A percentile compares a stretch with the other conserved stretches of the same genome.
Evolutionary conservation across 2,888 invertebrate genomes (phyloP).

Genomic region (Coleophora deauratella): DNA sequence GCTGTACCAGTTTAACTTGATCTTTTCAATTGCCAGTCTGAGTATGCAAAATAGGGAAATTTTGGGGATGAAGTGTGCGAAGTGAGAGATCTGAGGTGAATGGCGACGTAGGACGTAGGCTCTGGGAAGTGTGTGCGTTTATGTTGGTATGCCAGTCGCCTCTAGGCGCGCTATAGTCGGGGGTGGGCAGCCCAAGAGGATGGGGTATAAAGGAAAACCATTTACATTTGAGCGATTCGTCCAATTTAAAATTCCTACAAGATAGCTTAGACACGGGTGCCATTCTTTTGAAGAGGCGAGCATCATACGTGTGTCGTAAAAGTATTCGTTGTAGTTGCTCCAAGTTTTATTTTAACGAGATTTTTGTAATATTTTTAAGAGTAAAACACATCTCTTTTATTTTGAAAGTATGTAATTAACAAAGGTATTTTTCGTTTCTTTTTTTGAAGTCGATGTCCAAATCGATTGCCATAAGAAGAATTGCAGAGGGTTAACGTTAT

Average conservation of each 20-base stretch:
- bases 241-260: slow-evolving; percentile 76
- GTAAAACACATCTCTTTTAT: no score
- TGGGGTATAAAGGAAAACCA: slow-evolving; percentile 76
- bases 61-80: slow-evolving; percentile 52
- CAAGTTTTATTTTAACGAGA: slow-evolving; percentile 39
- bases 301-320: slow-evolving; percentile 44
- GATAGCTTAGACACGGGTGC: slow-evolving; percentile 73
- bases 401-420: no score
- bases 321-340: slow-evolving; percentile 31
- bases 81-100: slow-evolving; percentile 46
- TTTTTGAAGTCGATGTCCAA: slow-evolving; percentile 29
- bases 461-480: slow-evolving; percentile 42
- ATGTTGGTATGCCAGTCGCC: slow-evolving; percentile 71
- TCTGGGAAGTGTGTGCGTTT: slow-evolving; percentile 55
- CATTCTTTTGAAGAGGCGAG: slow-evolving; percentile 70
- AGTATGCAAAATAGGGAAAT: slow-evolving; percentile 44
- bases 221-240: slow-evolving; percentile 77
- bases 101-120: slow-evolving; percentile 65
- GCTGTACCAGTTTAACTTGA: slow-evolving; percentile 50
- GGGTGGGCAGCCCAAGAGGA: slow-evolving; percentile 68
- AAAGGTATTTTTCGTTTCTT: no score
- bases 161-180: slow-evolving; percentile 72
- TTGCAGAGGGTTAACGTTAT: slow-evolving; percentile 52
- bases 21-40: slow-evolving; percentile 31
- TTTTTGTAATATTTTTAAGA: no score